Evolutionary conservation across 2,113 vertebrate species (phyloP), one percentile per base, ranked within the genome.

Genomic region (Osmerus mordax): DNA sequence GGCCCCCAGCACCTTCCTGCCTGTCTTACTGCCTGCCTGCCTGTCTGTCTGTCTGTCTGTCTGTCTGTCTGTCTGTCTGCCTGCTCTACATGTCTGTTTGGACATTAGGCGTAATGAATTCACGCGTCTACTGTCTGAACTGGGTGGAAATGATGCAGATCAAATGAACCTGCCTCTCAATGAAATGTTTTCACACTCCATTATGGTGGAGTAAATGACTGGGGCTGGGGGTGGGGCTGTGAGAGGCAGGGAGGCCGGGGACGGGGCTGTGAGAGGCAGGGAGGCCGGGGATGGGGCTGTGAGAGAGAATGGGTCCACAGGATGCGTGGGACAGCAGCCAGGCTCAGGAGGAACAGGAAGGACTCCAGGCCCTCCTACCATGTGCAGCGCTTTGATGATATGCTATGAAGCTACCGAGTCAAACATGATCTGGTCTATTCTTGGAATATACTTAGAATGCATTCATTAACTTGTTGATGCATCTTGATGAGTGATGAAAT

Each of bases 131-230:
- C 81, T 84, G 90, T 90, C 86, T 78, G 75, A 76, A 76, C n/a
- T 62, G 71, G 78, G 85, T 80, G 83, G 84, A 89, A 88, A 89
- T 79, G 89, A 88, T 84, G 89, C 83, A 72, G 74, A 82, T 86
- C 86, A 87, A 88, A 91, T 88, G 87, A 91, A 88, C 83, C 87
- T 83, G 87, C 82, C 84, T 89, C 83, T 71, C 88, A 71, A 83
- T 90, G 87, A 90, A 91, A 88, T 81, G 83, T 86, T 83, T 89
- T 88, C 87, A 88, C 82, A 88, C 86, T 90, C 86, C 89, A 90
- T 91, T 90, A 90, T 89, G 70, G 84, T 16, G 81, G 51, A 51
- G 75, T 75, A 83, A 82, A 86, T 58, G 69, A 52, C 56, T 7
- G 11, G 41, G 51, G 21, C n/a, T 23, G 67, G 66, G 81, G 74